Percentiles rank a stretch among this genome's conserved stretches.
Evolutionary conservation across 1,140 invertebrate species (phyloP).

Genomic region (Glossosoma conforme): DNA sequence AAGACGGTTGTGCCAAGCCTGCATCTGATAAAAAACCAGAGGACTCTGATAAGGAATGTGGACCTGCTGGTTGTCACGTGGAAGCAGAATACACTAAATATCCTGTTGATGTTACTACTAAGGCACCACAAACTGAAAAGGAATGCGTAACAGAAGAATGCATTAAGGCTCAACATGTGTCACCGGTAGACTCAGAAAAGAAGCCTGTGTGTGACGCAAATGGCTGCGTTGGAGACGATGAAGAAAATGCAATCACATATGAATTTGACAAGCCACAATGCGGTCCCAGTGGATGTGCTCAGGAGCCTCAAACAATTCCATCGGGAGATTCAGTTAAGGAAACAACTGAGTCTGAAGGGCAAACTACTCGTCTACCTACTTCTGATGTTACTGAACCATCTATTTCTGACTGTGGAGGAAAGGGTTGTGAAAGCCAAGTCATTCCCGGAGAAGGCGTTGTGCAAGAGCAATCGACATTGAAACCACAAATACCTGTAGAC

Average conservation of each 20-base stretch:
- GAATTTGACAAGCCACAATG: constrained; percentile 22
- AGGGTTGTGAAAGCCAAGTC: too few relatives aligned
- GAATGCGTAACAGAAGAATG: constrained; percentile 18
- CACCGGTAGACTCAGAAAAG: constrained; percentile 1
- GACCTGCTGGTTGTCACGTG: constrained; percentile 20
- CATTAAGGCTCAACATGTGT: constrained; percentile 1
- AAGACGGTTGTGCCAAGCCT: constrained; percentile 1
- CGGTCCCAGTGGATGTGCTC: constrained; percentile 15
- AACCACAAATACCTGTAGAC: too few relatives aligned
- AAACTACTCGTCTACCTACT: too few relatives aligned
- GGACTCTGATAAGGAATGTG: constrained; percentile 8
- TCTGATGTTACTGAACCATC: too few relatives aligned
- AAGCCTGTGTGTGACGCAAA: constrained; percentile 15
- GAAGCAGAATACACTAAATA: constrained; percentile 19
- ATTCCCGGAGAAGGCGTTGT: too few relatives aligned
- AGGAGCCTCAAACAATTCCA: constrained; percentile 3
- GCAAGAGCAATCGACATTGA: too few relatives aligned
- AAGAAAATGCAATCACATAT: constrained; percentile 23
- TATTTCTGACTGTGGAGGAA: too few relatives aligned
- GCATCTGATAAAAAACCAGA: constrained; percentile 9
- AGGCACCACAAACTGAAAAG: constrained; percentile 4
- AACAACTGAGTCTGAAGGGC: too few relatives aligned
- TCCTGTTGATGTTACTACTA: constrained; percentile 13
- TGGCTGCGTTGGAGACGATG: constrained; percentile 24
- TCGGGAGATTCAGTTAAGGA: constrained; percentile 8